Conservation (phyloP, 2,113 vertebrate species). For the Pagrus major region DNA sequence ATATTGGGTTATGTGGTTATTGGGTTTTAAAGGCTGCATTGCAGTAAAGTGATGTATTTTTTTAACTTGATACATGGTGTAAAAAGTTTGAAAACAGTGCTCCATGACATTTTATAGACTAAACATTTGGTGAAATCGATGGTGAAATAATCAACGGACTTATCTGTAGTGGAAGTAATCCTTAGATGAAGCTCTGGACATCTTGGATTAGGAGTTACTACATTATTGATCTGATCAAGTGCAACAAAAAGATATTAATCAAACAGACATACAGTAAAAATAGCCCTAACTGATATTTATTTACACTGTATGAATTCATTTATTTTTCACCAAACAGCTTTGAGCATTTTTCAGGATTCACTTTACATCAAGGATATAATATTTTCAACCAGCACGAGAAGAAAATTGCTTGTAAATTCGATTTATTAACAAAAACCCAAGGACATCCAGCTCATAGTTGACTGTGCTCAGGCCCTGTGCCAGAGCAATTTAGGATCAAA, state of each 20-base stretch:
- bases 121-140: too few relatives aligned
- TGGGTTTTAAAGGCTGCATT: too few relatives aligned
- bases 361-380: background rate
- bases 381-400: background rate
- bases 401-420: constrained; percentile 22
- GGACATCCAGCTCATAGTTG: constrained; percentile 4
- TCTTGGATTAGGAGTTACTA: background rate
- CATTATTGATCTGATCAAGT: background rate
- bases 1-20: too few relatives aligned
- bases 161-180: background rate
- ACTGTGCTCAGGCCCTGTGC: constrained; percentile 28
- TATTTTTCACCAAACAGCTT: background rate
- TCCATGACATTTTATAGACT: too few relatives aligned
- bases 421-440: constrained; percentile 45
- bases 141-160: background rate
- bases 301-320: background rate
- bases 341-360: background rate
- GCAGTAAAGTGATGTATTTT: too few relatives aligned
- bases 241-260: background rate
- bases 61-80: too few relatives aligned
- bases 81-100: too few relatives aligned
- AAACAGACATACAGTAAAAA: background rate
- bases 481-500: constrained; percentile 71
- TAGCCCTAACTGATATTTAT: background rate
- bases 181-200: background rate